phyloP scores from a whole-genome alignment of 2,113 vertebrate genomes.

The Theristicus caerulescens region DNA sequence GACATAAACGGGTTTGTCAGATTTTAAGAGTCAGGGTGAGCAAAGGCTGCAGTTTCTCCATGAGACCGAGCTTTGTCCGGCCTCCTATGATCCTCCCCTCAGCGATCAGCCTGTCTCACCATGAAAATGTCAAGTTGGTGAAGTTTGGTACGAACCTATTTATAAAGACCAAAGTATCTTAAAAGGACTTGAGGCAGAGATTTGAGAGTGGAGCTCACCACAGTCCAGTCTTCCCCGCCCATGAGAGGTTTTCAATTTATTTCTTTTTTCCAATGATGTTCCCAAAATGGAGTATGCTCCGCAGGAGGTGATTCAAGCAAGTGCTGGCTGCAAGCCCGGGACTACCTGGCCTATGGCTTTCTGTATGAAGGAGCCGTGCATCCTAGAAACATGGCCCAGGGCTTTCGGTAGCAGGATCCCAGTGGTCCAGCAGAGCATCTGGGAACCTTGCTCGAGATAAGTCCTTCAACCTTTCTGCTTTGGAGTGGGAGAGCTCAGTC shows the following conservation, averaged over 20 bases:
- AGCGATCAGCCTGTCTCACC: rapidly evolving
- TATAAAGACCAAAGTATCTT: neutral
- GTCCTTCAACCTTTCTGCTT: neutral
- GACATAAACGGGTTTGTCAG: neutral
- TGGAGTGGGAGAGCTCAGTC: neutral
- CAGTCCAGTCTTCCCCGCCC: neutral
- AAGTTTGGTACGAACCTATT: neutral
- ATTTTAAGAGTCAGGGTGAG: neutral
- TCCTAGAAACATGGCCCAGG: neutral
- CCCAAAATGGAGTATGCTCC: neutral
- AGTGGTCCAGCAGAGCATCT: neutral
- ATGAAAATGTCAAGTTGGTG: neutral
- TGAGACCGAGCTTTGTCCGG: neutral
- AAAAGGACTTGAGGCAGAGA: neutral
- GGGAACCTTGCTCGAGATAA: neutral
- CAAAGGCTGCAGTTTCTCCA: neutral
- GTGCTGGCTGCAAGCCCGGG: neutral
- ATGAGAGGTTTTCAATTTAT: neutral
- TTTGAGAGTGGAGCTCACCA: neutral
- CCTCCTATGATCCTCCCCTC: neutral
- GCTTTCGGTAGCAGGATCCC: neutral
- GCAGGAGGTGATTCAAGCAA: neutral
- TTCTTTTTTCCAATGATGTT: neutral
- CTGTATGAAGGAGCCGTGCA: neutral
- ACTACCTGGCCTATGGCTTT: neutral